Percentiles rank a stretch among this genome's conserved stretches.
phyloP scores from a whole-genome alignment of 2,797 vertebrate genomes.

The Ctenochaetus hawaiiensis region DNA sequence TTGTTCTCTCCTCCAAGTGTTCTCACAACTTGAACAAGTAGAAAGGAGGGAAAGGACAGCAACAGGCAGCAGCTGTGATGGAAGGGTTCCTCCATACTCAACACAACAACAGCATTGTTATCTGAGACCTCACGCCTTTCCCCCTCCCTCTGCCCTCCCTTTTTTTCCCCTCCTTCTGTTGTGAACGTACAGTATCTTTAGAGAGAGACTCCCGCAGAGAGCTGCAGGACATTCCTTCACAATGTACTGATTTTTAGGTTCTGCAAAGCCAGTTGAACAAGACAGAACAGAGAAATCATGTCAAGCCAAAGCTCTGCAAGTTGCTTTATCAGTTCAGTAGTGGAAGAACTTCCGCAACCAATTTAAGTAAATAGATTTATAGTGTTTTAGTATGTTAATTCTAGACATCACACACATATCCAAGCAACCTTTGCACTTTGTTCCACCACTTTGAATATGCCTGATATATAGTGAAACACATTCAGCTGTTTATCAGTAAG shows the following conservation, averaged over 20 bases:
- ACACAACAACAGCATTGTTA: conserved; percentile 71
- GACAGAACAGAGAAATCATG: background rate
- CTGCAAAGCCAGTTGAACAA: background rate
- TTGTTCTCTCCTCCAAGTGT: conserved; percentile 16
- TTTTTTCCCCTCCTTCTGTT: conserved; percentile 25
- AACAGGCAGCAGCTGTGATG: conserved; percentile 69
- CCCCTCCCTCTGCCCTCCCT: conserved; percentile 19
- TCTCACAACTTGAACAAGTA: background rate
- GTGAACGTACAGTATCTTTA: conserved; percentile 34
- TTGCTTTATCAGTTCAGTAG: background rate
- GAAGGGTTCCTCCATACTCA: conserved; percentile 44
- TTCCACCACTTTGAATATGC: conserved; percentile 11
- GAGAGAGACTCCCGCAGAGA: conserved; percentile 27
- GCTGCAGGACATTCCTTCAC: conserved; percentile 28
- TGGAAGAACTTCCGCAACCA: background rate
- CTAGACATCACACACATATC: background rate
- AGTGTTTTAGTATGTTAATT: background rate
- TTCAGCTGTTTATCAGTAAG: background rate
- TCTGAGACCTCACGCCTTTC: conserved; percentile 46
- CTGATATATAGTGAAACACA: conserved; percentile 1
- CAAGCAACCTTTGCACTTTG: background rate
- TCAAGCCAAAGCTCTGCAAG: background rate
- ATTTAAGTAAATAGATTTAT: background rate
- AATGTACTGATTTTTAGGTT: background rate
- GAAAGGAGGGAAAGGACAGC: conserved; percentile 40